These are phyloP conservation scores for Anarhynchus alexandrinus DNA, from an alignment of 2,113 vertebrate genomes.

Conservation along the genomic window DNA sequence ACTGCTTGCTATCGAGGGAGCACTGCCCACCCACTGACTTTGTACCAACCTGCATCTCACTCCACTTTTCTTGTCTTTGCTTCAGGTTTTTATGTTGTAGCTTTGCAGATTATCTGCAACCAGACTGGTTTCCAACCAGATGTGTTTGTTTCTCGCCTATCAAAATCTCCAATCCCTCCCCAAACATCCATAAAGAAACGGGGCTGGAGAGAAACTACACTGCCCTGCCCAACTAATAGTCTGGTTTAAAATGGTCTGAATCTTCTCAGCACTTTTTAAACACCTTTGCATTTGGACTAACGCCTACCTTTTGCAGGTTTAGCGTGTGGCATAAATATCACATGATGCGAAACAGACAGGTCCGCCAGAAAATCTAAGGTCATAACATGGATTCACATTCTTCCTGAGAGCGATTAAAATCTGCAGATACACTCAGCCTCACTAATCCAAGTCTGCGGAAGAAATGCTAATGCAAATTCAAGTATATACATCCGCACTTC, in stretches of 20 bases:
- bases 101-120: not conserved
- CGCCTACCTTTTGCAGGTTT: not conserved
- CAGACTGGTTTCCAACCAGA: not conserved
- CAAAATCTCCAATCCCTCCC: not conserved
- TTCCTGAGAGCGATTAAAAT: not conserved
- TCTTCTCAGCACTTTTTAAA: not conserved
- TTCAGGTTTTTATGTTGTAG: not conserved
- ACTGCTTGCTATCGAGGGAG: not conserved
- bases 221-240: not conserved
- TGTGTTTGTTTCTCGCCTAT: not conserved
- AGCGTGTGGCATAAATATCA: not conserved
- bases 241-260: not conserved
- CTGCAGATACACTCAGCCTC: not conserved
- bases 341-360: fast-evolving
- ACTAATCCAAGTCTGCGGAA: not conserved
- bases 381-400: not conserved
- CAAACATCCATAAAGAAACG: not conserved
- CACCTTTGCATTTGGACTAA: not conserved
- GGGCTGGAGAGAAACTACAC: not conserved
- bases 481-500: not conserved
- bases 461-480: not conserved
- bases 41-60: not conserved
- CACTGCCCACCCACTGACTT: not conserved
- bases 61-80: not conserved
- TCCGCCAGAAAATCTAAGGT: not conserved